Evolutionary conservation across 2,113 vertebrate genomes (phyloP).

Genomic region (Noctilio leporinus): DNA sequence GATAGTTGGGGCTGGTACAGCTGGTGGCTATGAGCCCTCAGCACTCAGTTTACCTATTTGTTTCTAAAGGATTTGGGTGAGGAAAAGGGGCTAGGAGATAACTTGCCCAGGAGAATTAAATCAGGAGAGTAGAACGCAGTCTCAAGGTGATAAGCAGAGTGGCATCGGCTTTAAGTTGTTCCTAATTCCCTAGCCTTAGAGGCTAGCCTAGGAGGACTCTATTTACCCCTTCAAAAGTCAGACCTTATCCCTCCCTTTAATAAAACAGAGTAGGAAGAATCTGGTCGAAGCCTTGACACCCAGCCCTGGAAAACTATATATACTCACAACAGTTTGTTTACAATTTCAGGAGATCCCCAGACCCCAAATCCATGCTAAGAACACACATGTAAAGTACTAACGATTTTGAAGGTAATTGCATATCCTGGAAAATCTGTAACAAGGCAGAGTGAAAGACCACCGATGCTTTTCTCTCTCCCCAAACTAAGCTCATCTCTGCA

Average conservation of each 20-base stretch:
- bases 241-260: neutral
- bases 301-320: neutral
- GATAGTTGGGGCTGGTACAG: neutral
- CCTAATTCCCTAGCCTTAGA: neutral
- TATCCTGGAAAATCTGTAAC: neutral
- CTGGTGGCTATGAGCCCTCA: neutral
- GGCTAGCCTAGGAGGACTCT: neutral
- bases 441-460: neutral
- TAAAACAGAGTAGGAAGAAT: neutral
- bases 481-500: neutral
- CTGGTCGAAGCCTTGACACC: neutral
- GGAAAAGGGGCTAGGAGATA: neutral
- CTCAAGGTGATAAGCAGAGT: neutral
- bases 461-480: too few species aligned
- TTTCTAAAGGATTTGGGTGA: neutral
- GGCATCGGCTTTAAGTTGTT: neutral
- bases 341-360: neutral
- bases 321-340: neutral
- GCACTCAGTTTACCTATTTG: neutral
- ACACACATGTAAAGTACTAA: neutral
- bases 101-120: neutral
- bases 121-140: neutral
- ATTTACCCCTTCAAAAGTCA: neutral
- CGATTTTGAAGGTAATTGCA: neutral
- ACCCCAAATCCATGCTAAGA: neutral